Conservation (phyloP, 2,797 vertebrate species). For the Tenualosa thibaudeaui region DNA sequence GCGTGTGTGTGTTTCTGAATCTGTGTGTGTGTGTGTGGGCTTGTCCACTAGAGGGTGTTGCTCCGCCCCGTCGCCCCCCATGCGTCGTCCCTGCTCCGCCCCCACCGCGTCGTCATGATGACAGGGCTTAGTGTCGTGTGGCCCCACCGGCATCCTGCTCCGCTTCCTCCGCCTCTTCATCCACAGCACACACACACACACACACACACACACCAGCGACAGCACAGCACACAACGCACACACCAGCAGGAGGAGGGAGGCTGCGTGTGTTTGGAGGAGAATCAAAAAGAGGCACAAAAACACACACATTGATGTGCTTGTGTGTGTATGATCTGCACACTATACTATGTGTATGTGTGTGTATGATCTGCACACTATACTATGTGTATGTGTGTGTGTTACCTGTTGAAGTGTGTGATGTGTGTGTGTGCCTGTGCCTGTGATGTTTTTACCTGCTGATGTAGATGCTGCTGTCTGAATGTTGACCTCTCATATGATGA, state of each 20-base stretch:
- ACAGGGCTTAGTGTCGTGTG: too few species aligned
- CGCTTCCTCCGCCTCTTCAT: constrained; percentile 89
- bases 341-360: too few species aligned
- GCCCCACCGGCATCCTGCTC: constrained; percentile 64
- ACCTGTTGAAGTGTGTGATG: too few species aligned
- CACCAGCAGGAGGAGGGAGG: constrained; percentile 85
- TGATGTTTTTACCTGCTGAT: too few species aligned
- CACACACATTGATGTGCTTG: not conserved
- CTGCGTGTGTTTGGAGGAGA: constrained; percentile 59
- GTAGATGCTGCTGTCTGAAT: too few species aligned
- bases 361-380: too few species aligned
- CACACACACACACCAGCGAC: constrained; percentile 85
- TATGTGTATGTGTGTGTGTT: too few species aligned
- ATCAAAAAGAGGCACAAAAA: not conserved
- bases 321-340: too few species aligned
- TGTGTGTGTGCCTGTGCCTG: too few species aligned
- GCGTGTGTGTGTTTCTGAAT: too few species aligned
- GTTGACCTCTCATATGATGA: too few species aligned
- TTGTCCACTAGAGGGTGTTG: constrained; percentile 78
- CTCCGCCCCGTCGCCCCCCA: constrained; percentile 72
- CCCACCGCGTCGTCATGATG: constrained; percentile 69
- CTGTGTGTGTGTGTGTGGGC: constrained; percentile 42
- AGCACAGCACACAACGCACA: constrained; percentile 85
- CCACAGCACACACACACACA: constrained; percentile 58
- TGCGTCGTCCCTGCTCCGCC: constrained; percentile 66